Evolutionary conservation across 2,888 invertebrate species (phyloP), one percentile per base, ranked within the genome.

Genomic region (Philopedon plagiatum): DNA sequence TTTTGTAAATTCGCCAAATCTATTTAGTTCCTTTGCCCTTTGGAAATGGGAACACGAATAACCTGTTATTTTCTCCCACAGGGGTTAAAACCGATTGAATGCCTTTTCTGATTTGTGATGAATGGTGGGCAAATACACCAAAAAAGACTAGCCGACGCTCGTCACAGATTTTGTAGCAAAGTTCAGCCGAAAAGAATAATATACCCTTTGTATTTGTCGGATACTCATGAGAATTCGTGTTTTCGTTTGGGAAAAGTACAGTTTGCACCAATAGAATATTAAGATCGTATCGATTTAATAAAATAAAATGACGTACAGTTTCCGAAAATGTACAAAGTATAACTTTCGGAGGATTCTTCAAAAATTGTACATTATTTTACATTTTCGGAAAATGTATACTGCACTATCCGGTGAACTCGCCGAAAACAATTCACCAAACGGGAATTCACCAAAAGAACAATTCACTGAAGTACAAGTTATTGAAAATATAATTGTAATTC

Each of bases 221-320:
- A 65, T 73, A 63, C 67, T 68, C 64, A 73, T 73, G 73, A 66
- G 73, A 73, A 73, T 68, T 64, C 44, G 67, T 29, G 67, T 66
- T 72, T 73, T 72, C 44, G 46, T 9, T 34, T 13, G 1, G 26
- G 26, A 32, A 21, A 57, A 34, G 41, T 62, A 29, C 26, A 15
- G 32, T 15, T 54, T 67, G 72, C 72, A 66, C 67, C 67, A 67
- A 67, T 60, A 23, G 8, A 19, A 21, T 21, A 18, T 37, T 4
- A 51, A 37, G 13, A 26, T 5, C 26, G 3, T 26, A 3, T 26
- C 7, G 3, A 26, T 3, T 5, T 7, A 26, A 26, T 26, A 26
- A 26, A 3, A 26, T 5, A 5, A 7, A 26, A 5, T 26, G 26
- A 26, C 26, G n/a, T n/a, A n/a, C n/a, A n/a, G n/a, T n/a, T n/a